phyloP scores from a whole-genome alignment of 2,113 vertebrate genomes.

The pig (Sus scrofa) region T2T-Sscrofa CM000827.6:50817001-50817500 shows the following conservation, averaged over 20 bases:
- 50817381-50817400: slow-evolving; percentile 26
- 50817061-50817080: slow-evolving; percentile 3
- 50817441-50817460: slow-evolving; percentile 18
- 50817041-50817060: slow-evolving; percentile 71
- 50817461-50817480: not conserved
- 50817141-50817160: slow-evolving; percentile 44
- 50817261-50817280: slow-evolving; percentile 34
- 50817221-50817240: slow-evolving; percentile 20
- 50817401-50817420: not conserved
- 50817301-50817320: not conserved
- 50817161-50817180: slow-evolving; percentile 4
- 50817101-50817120: slow-evolving; percentile 57
- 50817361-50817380: not conserved
- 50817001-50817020: slow-evolving; percentile 74
- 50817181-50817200: not conserved
- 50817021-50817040: slow-evolving; percentile 75
- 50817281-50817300: slow-evolving; percentile 46
- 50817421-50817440: slow-evolving; percentile 10
- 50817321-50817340: slow-evolving; percentile 1
- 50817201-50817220: slow-evolving; percentile 71
- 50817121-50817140: slow-evolving; percentile 67
- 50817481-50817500: not conserved
- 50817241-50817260: slow-evolving; percentile 9
- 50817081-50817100: not conserved
- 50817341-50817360: not conserved